Base-by-base conservation (phyloP, 2,888 invertebrate genomes). In the Agriopis aurantiaria region DNA sequence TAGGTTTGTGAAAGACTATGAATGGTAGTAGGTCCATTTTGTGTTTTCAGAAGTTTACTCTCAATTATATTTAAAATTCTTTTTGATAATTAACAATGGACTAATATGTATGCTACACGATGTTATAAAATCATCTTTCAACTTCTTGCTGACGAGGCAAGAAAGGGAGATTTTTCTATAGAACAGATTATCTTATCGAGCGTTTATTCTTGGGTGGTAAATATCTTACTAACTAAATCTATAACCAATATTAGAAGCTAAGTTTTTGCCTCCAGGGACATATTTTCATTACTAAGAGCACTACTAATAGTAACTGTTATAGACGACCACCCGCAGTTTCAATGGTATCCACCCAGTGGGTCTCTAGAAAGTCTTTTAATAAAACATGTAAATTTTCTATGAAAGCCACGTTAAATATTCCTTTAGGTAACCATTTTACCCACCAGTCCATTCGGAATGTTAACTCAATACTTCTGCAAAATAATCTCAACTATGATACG, bases 361-460 rank as follows among this genome's bases (percentile, higher is more conserved):
- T 58, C 45, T 63, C 65, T 75, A 74, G 77, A 77, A 77, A 77
- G 77, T 67, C 23, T 69, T 73, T 64, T 72, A 68, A 75, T 75
- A 74, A 71, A 70, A 74, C 67, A 74, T 74, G 67, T 73, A 70
- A 72, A 73, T 73, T 74, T 56, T 71, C 64, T 62, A 71, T 72
- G 69, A 73, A 76, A 70, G 69, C 63, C 57, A 65, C 62, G 65
- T 61, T 67, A 52, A 61, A 63, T 63, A 71, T 67, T 68, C 73
- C 53, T 65, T 51, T 52, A 48, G 58, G 63, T 61, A 56, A 51
- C 45, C 51, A 67, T 66, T 69, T 69, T 33, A 33, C 40, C 23
- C 49, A 41, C 57, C 49, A 52, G 46, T 56, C 51, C 60, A 66
- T 70, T 58, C 55, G 55, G 43, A 61, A 57, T 56, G 23, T 49